Conservation (phyloP, 2,888 invertebrate species). For the Euphydryas editha region DNA sequence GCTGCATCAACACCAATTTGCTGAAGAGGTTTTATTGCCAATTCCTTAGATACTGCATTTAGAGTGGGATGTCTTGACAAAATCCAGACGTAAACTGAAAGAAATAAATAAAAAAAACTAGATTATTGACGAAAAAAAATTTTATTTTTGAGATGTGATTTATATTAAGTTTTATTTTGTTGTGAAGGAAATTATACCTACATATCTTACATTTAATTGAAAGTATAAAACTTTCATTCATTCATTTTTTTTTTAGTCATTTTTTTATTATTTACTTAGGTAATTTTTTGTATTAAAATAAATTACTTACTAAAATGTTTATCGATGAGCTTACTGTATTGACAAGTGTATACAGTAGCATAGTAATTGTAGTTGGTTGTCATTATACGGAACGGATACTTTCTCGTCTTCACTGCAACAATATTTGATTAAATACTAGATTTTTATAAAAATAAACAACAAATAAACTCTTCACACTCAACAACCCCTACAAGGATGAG, state of each 20-base stretch:
- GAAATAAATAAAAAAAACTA: no score
- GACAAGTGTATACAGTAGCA: slow-evolving; percentile 67
- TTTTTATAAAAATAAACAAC: no score
- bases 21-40: slow-evolving; percentile 59
- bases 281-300: neutral
- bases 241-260: no score
- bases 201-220: neutral
- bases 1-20: slow-evolving; percentile 53
- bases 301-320: slow-evolving; percentile 69
- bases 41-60: slow-evolving; percentile 65
- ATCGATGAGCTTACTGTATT: slow-evolving; percentile 64
- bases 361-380: slow-evolving; percentile 69
- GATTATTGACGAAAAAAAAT: no score
- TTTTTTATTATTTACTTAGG: no score
- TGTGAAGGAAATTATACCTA: no score
- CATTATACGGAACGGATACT: slow-evolving; percentile 61
- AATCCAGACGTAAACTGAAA: slow-evolving; percentile 74
- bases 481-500: no score
- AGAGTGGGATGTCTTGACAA: slow-evolving; percentile 62
- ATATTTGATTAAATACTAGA: neutral
- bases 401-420: slow-evolving; percentile 61
- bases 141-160: no score
- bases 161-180: no score
- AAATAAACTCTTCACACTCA: no score
- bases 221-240: no score